Conservation (phyloP, 2,888 invertebrate genomes). For the Pedicia rivosa region DNA sequence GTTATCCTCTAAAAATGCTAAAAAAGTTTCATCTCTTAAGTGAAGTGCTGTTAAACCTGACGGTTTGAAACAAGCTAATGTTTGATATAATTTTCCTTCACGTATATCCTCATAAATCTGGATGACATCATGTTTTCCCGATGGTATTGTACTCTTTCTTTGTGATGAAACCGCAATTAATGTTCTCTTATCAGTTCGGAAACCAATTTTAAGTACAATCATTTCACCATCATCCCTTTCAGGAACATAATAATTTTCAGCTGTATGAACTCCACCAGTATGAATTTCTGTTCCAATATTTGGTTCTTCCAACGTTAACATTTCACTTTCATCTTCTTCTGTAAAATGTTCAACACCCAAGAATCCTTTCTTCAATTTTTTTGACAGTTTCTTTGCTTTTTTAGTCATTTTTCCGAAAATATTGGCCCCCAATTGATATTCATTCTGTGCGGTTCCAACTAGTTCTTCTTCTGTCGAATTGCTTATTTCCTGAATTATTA, state of each 20-base stretch:
- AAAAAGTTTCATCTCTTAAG: conserved; percentile 33
- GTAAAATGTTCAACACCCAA: background rate
- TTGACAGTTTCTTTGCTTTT: too few relatives aligned
- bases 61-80: conserved; percentile 33
- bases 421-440: too few relatives aligned
- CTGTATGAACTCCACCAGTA: conserved; percentile 14
- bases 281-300: conserved; percentile 13
- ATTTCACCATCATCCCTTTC: conserved; percentile 20
- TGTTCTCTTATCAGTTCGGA: conserved; percentile 16
- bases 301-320: conserved; percentile 7
- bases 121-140: conserved; percentile 25
- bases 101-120: conserved; percentile 32
- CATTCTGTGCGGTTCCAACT: too few relatives aligned
- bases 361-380: too few relatives aligned
- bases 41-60: conserved; percentile 27
- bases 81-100: conserved; percentile 34
- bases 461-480: too few relatives aligned
- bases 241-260: conserved; percentile 21
- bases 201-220: conserved; percentile 23
- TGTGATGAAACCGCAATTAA: conserved; percentile 28
- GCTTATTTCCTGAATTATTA: too few relatives aligned
- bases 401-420: too few relatives aligned
- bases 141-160: conserved; percentile 21
- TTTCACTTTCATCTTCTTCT: background rate
- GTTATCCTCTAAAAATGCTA: conserved; percentile 32